These are phyloP conservation scores for Junonia oenone DNA, from an alignment of 2,888 invertebrate genomes.

Conservation along the genomic window DNA sequence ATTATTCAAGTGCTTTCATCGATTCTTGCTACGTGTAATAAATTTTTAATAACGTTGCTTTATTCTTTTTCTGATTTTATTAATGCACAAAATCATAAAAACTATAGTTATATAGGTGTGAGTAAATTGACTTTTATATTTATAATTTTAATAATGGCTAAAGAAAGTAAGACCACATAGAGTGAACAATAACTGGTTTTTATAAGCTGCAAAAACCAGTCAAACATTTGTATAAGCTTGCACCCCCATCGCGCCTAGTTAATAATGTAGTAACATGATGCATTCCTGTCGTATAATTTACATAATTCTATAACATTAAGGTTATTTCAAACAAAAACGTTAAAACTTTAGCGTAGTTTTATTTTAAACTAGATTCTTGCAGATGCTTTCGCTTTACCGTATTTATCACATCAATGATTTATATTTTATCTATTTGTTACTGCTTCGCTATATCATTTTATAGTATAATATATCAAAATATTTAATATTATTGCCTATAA, in stretches of 20 bases:
- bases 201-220: conserved; percentile 7
- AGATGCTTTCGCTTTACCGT: too few species aligned
- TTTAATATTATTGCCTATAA: too few species aligned
- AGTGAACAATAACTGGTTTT: conserved; percentile 3
- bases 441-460: too few species aligned
- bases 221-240: not conserved
- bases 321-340: not conserved
- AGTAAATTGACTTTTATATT: too few species aligned
- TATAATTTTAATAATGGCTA: not conserved
- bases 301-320: not conserved
- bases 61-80: not conserved
- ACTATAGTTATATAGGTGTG: too few species aligned
- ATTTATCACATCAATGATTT: too few species aligned
- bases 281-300: not conserved
- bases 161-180: not conserved
- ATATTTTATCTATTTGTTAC: too few species aligned
- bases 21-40: not conserved
- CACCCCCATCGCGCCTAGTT: not conserved
- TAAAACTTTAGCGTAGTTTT: too few species aligned
- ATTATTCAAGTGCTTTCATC: not conserved
- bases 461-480: too few species aligned
- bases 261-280: not conserved
- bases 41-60: not conserved
- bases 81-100: too few species aligned
- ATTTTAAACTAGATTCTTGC: too few species aligned